Conservation (phyloP, 2,888 invertebrate genomes). For the Bibio marci region DNA sequence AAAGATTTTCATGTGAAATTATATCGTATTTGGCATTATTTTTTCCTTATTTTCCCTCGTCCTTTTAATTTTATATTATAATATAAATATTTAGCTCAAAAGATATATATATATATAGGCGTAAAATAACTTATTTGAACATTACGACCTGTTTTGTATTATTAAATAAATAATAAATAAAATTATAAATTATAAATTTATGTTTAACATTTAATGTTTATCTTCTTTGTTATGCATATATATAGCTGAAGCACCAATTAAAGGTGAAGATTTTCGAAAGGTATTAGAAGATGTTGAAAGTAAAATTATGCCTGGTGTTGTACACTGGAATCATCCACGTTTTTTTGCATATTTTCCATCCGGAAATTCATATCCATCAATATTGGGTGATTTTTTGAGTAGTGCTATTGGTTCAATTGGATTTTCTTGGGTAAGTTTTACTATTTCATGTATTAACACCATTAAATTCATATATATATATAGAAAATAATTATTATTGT, state of each 20-base stretch:
- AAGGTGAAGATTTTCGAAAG: slow-evolving; percentile 54
- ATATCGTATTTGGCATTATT: no score
- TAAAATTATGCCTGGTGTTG: slow-evolving; percentile 67
- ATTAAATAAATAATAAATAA: no score
- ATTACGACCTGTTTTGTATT: no score
- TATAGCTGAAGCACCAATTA: slow-evolving; percentile 43
- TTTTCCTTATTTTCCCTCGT: no score
- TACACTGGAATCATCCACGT: slow-evolving; percentile 86
- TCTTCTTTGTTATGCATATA: slow-evolving; percentile 1
- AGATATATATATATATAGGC: no score
- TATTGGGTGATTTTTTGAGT: slow-evolving; percentile 77
- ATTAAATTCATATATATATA: background rate
- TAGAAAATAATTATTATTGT: no score
- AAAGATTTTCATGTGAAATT: no score
- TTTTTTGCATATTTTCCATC: slow-evolving; percentile 92
- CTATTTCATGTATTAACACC: background rate
- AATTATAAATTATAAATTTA: no score
- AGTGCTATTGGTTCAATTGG: slow-evolving; percentile 81
- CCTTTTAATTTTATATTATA: no score
- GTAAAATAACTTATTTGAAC: no score
- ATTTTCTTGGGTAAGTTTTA: slow-evolving; percentile 65
- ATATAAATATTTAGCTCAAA: no score
- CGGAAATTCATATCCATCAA: slow-evolving; percentile 80
- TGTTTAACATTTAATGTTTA: no score
- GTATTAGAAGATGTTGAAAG: slow-evolving; percentile 63